These are phyloP conservation scores for Papilio machaon DNA, from an alignment of 1,140 invertebrate species.

Conservation along the genomic window DNA sequence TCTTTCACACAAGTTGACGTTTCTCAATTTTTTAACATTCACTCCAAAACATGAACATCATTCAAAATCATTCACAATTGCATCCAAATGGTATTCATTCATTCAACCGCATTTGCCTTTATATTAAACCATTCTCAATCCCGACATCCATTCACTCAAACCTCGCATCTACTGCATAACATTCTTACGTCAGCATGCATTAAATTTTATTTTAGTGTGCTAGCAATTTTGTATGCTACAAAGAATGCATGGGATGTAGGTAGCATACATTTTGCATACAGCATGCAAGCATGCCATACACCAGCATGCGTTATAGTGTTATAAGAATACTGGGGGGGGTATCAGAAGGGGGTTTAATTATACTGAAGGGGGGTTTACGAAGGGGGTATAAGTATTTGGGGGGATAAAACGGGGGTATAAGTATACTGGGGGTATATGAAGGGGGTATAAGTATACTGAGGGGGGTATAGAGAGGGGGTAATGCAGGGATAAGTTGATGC, in stretches of 20 bases:
- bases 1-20: neutral
- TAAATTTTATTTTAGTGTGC: neutral
- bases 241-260: neutral
- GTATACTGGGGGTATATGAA: no score
- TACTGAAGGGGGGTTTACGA: neutral
- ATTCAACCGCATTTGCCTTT: neutral
- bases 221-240: neutral
- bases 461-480: neutral
- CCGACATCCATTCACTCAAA: neutral
- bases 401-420: no score
- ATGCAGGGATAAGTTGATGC: conserved; percentile 38
- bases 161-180: neutral
- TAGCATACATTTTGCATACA: neutral
- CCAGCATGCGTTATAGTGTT: neutral
- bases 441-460: neutral
- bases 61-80: conserved; percentile 1
- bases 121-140: neutral
- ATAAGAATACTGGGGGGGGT: neutral
- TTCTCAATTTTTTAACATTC: neutral
- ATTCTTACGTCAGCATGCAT: neutral
- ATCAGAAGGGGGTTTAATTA: neutral
- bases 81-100: neutral
- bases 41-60: neutral
- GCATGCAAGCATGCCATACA: neutral
- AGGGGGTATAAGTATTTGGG: neutral